These are phyloP conservation scores for Clarias fuscus DNA, from an alignment of 2,797 vertebrate genomes.

Conservation along the genomic window DNA sequence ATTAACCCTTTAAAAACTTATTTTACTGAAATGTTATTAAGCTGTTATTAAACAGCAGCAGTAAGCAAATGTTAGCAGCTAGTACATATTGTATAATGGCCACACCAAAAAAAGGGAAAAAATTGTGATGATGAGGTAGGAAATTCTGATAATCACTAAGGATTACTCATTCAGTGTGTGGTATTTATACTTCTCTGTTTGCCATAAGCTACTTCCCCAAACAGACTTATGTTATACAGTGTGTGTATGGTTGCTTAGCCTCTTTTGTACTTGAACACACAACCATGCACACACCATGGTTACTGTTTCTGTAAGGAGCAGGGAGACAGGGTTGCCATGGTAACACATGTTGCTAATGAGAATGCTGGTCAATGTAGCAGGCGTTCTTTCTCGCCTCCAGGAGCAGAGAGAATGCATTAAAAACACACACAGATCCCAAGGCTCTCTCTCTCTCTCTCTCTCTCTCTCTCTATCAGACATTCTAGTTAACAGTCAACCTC, in stretches of 20 bases:
- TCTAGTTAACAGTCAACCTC: not conserved
- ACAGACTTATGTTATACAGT: constrained; percentile 6
- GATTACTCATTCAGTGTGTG: not conserved
- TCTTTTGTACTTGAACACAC: constrained; percentile 15
- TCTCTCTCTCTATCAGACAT: not conserved
- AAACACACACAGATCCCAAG: constrained; percentile 20
- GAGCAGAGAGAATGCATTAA: constrained; percentile 63
- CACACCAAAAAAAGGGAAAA: not conserved
- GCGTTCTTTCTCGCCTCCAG: constrained; percentile 62
- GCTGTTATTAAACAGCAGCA: not conserved
- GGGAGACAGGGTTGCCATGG: constrained; percentile 71
- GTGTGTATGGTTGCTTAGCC: not conserved
- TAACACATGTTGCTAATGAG: constrained; percentile 70
- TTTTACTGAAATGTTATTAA: not conserved
- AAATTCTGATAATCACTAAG: not conserved
- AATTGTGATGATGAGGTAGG: not conserved
- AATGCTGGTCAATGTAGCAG: constrained; percentile 64
- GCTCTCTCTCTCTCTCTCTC: not conserved
- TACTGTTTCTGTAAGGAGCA: constrained; percentile 65
- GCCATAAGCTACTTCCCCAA: not conserved
- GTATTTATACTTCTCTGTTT: not conserved
- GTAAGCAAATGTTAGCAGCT: not conserved
- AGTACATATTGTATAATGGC: no score
- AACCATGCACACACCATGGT: constrained; percentile 39
- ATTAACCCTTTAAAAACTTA: not conserved